Evolutionary conservation across 2,888 invertebrate species (phyloP).

Genomic region (Hypomecis atomaria): DNA sequence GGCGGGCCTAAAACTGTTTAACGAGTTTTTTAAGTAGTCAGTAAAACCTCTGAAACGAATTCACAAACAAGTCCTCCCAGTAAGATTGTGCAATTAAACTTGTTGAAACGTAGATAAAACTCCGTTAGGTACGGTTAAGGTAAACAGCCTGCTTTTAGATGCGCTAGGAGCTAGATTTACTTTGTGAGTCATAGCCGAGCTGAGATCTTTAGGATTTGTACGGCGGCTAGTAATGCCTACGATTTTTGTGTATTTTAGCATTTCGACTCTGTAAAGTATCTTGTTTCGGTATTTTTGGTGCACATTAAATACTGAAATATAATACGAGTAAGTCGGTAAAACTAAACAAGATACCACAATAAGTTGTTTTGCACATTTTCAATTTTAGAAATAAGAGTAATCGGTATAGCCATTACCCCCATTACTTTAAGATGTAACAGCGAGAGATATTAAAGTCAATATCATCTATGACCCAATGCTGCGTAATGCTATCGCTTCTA

Average conservation of each 20-base stretch:
- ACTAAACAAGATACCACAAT: no score
- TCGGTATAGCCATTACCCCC: conserved; percentile 4
- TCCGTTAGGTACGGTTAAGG: conserved; percentile 4
- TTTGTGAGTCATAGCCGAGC: conserved; percentile 11
- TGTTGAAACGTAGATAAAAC: conserved; percentile 15
- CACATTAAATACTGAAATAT: no score
- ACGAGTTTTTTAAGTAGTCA: conserved; percentile 26
- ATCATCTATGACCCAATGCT: conserved; percentile 3
- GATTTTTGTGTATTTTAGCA: neutral
- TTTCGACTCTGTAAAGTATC: no score
- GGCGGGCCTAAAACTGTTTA: conserved; percentile 16
- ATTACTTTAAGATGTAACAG: neutral
- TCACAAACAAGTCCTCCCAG: conserved; percentile 9
- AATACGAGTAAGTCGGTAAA: no score
- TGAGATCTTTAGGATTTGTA: conserved; percentile 5
- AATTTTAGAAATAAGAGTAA: neutral
- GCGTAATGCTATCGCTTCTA: neutral
- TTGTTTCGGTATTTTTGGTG: no score
- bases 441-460: neutral
- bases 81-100: conserved; percentile 22
- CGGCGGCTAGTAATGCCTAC: neutral
- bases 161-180: conserved; percentile 15
- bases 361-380: no score
- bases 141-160: conserved; percentile 18
- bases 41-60: conserved; percentile 13